A percentile compares a stretch with the other conserved stretches of the same genome.
phyloP scores from a whole-genome alignment of 1,140 invertebrate genomes.

The Apis florea region DNA sequence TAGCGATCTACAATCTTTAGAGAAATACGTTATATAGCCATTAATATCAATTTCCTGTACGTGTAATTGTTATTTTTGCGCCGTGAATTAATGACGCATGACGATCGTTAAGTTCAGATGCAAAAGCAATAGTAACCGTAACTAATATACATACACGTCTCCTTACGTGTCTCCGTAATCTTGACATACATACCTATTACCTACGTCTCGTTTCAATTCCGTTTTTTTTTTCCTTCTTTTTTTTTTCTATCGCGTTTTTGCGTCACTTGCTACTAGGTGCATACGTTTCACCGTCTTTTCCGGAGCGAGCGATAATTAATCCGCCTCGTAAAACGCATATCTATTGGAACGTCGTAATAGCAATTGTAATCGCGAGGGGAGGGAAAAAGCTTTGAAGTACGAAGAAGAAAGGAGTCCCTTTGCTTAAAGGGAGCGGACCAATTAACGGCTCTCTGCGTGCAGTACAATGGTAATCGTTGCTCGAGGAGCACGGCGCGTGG shows the following conservation, averaged over 20 bases:
- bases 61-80: not conserved
- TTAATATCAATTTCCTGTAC: conserved; percentile 17
- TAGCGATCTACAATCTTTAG: not conserved
- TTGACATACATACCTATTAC: conserved; percentile 20
- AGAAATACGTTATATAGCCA: not conserved
- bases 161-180: conserved; percentile 32
- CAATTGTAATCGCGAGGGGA: not conserved
- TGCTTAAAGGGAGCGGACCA: not conserved
- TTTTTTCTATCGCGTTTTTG: too few relatives aligned
- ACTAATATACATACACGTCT: not conserved
- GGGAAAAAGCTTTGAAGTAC: not conserved
- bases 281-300: not conserved
- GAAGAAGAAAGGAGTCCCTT: not conserved
- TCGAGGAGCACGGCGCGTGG: not conserved
- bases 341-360: not conserved
- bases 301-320: conserved; percentile 2
- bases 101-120: conserved; percentile 30
- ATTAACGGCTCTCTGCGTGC: not conserved
- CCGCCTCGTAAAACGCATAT: not conserved
- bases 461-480: not conserved
- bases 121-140: not conserved
- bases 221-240: not conserved
- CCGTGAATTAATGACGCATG: conserved; percentile 26
- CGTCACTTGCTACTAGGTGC: too few relatives aligned
- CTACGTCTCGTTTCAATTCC: not conserved